Percentiles rank a stretch among this genome's conserved stretches.
phyloP scores from a whole-genome alignment of 2,888 invertebrate species.

The Ophonus ardosiacus region DNA sequence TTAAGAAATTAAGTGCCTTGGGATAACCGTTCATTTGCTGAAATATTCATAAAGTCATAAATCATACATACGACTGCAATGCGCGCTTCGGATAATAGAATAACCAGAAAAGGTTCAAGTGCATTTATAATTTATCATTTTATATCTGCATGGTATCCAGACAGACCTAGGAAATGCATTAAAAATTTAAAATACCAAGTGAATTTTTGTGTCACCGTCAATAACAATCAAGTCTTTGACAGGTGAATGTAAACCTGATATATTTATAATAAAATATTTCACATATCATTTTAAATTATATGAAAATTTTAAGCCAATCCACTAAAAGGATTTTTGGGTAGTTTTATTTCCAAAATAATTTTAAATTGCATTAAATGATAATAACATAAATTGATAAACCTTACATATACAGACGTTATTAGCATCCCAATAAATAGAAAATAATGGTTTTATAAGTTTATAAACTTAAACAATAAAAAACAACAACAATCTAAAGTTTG shows the following conservation, averaged over 20 bases:
- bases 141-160: constrained; percentile 27
- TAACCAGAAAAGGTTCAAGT: constrained; percentile 27
- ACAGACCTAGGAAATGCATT: constrained; percentile 1
- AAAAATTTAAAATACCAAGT: constrained; percentile 29
- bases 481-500: no score
- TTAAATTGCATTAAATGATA: no score
- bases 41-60: constrained; percentile 8
- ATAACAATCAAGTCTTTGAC: constrained; percentile 11
- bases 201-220: constrained; percentile 34
- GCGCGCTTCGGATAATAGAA: constrained; percentile 14
- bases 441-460: no score
- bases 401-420: no score
- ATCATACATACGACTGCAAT: constrained; percentile 6
- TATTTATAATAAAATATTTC: background rate
- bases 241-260: background rate
- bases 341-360: no score
- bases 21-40: background rate
- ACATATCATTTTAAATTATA: background rate
- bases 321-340: no score
- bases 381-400: no score
- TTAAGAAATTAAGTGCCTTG: background rate
- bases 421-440: no score
- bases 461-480: no score
- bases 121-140: constrained; percentile 32
- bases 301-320: background rate